Evolutionary conservation across 2,113 vertebrate species (phyloP), one percentile per base, ranked within the genome.

Genomic region (Diphyllodes magnificus): DNA sequence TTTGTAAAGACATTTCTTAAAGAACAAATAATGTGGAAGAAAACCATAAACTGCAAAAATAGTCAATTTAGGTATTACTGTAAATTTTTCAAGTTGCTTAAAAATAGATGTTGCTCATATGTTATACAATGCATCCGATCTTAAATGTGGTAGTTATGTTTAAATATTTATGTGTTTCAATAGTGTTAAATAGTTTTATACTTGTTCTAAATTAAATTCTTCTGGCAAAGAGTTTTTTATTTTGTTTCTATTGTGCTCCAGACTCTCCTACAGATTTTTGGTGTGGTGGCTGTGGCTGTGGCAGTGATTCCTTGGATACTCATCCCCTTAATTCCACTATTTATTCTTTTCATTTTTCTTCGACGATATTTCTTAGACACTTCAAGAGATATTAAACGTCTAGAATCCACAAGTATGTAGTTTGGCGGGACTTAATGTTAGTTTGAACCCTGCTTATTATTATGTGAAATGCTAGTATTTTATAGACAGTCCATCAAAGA

Each of bases 361-460:
- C 98, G 99, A 33, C 90, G 96, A 30, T 99, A 99, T 95, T 99
- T 99, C 97, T 98, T 99, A 94, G 96, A 97, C 90, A 99, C 98
- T 12, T 99, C 98, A 57, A 98, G 98, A 95, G 98, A 99, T 88
- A 98, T 99, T 96, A 99, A 99, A 97, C 98, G 98, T 59, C 98
- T 99, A 22, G 98, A 99, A 96, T 98, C 98, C 79, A 99, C 98
- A 95, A 98, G 98, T 99, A 98, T 97, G 98, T 98, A 71, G 75
- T 31, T 90, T 93, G 90, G 56, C 1, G 28, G 47, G 9, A 56
- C 21, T 35, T 57, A 10, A 53, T 65, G 54, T 83, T 72, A 33
- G 6, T 61, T 70, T 65, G 27, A 68, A 70, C 64, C n/a, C 75
- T 28, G 3, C 51, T 21, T 71, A 59, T 69, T 93, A 54, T 75